Base-by-base conservation (phyloP, 2,888 invertebrate species). In the Camptogramma bilineatum region DNA sequence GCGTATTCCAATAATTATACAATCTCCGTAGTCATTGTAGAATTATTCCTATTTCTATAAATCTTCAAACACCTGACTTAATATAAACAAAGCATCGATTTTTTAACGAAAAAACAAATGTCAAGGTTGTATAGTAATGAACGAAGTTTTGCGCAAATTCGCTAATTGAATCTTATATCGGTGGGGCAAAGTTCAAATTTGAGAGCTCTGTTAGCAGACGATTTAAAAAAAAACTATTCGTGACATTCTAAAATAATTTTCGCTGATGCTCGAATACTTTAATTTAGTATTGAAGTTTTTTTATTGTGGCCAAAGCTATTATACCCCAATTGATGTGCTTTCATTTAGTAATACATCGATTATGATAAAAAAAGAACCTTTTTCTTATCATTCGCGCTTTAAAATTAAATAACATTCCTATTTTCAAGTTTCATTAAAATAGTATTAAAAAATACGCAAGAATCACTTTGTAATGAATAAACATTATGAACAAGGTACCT, bases 241-340 rank as follows among this genome's bases (percentile, higher is more conserved):
- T 68, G 70, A 64, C 68, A 70, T 70, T 70, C 68, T n/a, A 24
- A 61, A 59, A 55, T 28, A 52, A 60, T 67, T 57, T 58, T 53
- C 28, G 52, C 18, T 51, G 39, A 55, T 54, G 42, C 18, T 63
- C 55, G 60, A 48, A 50, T 64, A n/a, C n/a, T n/a, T 53, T 52
- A 52, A 24, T 54, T 53, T 66, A 56, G 50, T 24, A 47, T 53
- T 57, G 18, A 44, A 19, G 17, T 17, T 55, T 64, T 59, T 62
- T 64, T 65, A n/a, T 56, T 52, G 2, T 47, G n/a, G n/a, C n/a
- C n/a, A n/a, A n/a, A 24, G 28, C n/a, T 10, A 52, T 52, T 52
- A 31, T 44, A 28, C 5, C 7, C n/a, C 52, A 28, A 48, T 42
- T 61, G 34, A 39, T 48, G 28, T 54, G 58, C 58, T 58, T 59